These are phyloP conservation scores for Apus apus DNA, from an alignment of 2,113 vertebrate genomes.

Conservation along the genomic window DNA sequence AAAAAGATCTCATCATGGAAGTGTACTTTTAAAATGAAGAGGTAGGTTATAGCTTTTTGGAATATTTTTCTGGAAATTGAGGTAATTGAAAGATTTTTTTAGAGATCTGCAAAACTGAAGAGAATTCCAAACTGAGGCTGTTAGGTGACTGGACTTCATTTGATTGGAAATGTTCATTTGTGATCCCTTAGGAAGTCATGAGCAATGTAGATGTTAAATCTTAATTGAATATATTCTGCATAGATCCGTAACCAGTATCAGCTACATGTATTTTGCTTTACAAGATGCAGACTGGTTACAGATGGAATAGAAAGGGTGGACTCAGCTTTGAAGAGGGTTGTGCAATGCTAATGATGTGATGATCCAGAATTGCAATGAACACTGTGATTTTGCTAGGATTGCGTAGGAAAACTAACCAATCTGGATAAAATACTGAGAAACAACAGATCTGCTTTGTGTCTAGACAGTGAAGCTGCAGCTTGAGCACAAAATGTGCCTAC, in stretches of 20 bases:
- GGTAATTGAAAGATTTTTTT: neutral
- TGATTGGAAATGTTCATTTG: neutral
- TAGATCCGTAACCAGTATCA: neutral
- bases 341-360: neutral
- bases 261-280: neutral
- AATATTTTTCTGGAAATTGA: neutral
- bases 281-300: neutral
- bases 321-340: neutral
- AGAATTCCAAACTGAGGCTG: neutral
- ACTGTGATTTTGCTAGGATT: neutral
- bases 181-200: neutral
- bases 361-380: neutral
- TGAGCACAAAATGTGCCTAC: neutral
- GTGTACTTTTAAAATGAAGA: neutral
- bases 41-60: neutral
- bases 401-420: neutral
- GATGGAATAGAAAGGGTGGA: neutral
- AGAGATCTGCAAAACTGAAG: neutral
- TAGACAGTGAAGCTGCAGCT: neutral
- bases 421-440: neutral
- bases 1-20: neutral
- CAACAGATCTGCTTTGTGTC: neutral
- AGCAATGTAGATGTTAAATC: neutral
- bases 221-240: neutral
- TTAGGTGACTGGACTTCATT: neutral